Evolutionary conservation across 2,888 invertebrate species (phyloP), one percentile per base, ranked within the genome.

Genomic region (Platycnemis pennipes): DNA sequence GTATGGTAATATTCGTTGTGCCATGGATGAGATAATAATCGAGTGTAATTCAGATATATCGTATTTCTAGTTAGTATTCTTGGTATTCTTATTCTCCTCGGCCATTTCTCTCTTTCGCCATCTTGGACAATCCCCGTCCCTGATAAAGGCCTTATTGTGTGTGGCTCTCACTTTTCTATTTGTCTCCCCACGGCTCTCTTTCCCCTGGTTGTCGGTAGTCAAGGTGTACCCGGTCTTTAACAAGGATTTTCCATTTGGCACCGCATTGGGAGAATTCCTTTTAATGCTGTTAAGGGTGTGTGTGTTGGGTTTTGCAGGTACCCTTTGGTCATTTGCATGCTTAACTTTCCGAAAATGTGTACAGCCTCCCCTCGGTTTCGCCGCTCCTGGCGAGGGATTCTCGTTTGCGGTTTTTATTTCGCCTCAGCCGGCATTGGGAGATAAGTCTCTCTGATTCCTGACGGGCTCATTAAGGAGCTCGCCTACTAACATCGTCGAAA

Each of bases 231-330:
- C 7, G 63, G 91, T 63, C 91, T 91, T 69, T 69, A 91, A 91
- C 91, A 91, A 91, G 91, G 45, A 91, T 91, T 91, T 91, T 91
- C 91, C 91, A 91, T 91, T 91, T 91, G 91, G 69, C 63, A 91
- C 91, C 91, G 56, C 91, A 22, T 44, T 37, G 77, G 91, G 91
- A 63, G 91, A 91, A 91, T 91, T 91, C 91, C 91, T 91, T 91
- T 91, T 91, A 91, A 91, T 91, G 91, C 91, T 63, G 91, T 91
- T 91, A 91, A 91, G 91, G 91, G 87, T 44, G 89, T 89, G 88
- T 89, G 88, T 49, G 88, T 31, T 89, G 89, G 89, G 89, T 89
- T 89, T 44, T 91, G 91, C 63, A 69, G 91, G 63, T 91, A 91
- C 91, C 91, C 77, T 63, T 91, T 63, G 91, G 91, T 63, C 91